Evolutionary conservation across 2,113 vertebrate genomes (phyloP).

Genomic region (Psophia crepitans): DNA sequence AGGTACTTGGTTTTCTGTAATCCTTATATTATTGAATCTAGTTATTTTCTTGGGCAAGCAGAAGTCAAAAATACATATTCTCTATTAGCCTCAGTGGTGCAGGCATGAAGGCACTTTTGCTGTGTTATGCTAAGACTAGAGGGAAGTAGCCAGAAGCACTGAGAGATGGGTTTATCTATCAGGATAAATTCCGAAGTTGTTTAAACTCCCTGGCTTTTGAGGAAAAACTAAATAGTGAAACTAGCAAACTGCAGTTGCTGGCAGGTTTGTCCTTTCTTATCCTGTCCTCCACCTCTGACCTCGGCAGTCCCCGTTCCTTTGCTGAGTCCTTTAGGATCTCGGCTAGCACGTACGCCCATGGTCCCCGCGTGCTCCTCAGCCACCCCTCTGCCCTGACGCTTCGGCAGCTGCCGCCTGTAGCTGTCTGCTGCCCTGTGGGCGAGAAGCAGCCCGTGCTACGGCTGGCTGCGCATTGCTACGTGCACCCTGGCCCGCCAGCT

Average conservation of each 20-base stretch:
- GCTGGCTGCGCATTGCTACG: neutral
- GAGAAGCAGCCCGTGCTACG: neutral
- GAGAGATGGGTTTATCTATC: neutral
- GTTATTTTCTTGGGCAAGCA: neutral
- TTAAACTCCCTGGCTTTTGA: neutral
- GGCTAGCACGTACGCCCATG: rapidly evolving
- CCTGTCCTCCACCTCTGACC: neutral
- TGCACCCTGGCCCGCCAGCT: neutral
- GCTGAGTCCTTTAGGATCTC: neutral
- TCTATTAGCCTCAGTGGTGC: neutral
- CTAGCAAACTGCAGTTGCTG: neutral
- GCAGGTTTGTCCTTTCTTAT: neutral
- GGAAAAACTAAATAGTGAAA: neutral
- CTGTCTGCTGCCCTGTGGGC: neutral
- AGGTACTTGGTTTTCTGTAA: neutral
- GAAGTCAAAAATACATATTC: neutral
- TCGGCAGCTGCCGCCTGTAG: neutral
- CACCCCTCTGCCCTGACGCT: neutral
- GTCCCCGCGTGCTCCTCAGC: rapidly evolving
- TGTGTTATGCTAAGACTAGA: neutral
- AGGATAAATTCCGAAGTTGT: neutral
- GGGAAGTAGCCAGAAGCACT: neutral
- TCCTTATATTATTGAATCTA: neutral
- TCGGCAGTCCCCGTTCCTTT: neutral
- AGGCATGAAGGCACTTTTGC: neutral